Evolutionary conservation across 2,113 vertebrate genomes (phyloP).

Genomic region (Upupa epops): DNA sequence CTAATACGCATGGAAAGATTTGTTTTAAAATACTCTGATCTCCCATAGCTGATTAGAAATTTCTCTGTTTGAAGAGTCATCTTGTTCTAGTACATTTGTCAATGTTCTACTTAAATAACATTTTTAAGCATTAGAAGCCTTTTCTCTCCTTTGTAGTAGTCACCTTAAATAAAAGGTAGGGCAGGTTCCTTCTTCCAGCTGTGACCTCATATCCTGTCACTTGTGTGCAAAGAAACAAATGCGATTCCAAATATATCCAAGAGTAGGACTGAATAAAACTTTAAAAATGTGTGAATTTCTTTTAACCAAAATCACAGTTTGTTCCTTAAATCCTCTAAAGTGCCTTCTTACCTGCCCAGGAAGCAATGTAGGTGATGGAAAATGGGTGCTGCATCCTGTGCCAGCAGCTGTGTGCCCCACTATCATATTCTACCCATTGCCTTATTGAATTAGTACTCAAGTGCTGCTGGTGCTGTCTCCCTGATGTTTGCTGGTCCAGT

Average conservation of each 20-base stretch:
- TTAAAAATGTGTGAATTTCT: fast-evolving
- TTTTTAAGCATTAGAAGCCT: background rate
- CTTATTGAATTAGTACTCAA: fast-evolving
- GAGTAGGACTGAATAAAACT: background rate
- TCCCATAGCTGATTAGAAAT: background rate
- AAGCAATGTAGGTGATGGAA: background rate
- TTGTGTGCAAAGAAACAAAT: background rate
- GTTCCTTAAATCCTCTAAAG: background rate
- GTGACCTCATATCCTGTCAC: background rate
- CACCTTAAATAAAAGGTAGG: background rate
- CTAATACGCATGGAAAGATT: background rate
- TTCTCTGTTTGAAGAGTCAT: background rate
- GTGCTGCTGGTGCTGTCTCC: background rate
- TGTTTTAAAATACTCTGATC: background rate
- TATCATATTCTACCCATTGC: background rate
- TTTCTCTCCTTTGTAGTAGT: background rate
- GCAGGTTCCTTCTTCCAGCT: background rate
- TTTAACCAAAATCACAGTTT: background rate
- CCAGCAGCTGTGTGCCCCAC: background rate
- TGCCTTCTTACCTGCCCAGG: background rate
- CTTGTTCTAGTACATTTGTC: background rate
- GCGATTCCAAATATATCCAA: background rate
- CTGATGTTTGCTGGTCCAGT: background rate
- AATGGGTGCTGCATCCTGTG: background rate
- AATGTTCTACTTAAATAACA: background rate